Percentiles rank a stretch among this genome's conserved stretches.
These are phyloP conservation scores for Chaenocephalus aceratus DNA, from an alignment of 2,113 vertebrate genomes.

Conservation along the genomic window DNA sequence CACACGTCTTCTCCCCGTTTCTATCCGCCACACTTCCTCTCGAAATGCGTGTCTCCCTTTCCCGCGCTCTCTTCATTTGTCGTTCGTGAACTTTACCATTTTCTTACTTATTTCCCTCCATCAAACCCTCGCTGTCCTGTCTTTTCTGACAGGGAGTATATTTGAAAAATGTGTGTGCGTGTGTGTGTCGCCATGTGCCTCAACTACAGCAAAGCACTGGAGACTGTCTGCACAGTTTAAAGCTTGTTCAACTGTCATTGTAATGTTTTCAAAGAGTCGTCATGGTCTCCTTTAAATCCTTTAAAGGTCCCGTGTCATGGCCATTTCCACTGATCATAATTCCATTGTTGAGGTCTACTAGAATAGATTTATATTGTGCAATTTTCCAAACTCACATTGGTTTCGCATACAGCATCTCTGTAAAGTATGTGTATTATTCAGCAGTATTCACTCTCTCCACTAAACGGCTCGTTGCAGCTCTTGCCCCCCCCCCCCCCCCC, in stretches of 20 bases:
- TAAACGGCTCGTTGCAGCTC: too few species aligned
- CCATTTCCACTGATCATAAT: too few species aligned
- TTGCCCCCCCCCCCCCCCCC: too few species aligned
- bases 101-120: constrained; percentile 36
- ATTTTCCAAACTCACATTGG: too few species aligned
- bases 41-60: constrained; percentile 43
- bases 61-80: constrained; percentile 38
- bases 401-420: too few species aligned
- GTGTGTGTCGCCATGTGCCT: constrained; percentile 13
- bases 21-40: constrained; percentile 58
- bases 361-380: too few species aligned
- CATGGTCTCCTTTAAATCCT: constrained; percentile 10
- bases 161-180: constrained; percentile 46
- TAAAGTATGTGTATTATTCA: too few species aligned
- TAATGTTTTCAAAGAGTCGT: constrained; percentile 10
- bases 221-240: neutral
- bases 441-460: too few species aligned
- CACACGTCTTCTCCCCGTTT: constrained; percentile 50
- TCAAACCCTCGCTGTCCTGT: constrained; percentile 12
- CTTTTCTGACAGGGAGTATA: constrained; percentile 59
- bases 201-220: constrained; percentile 16
- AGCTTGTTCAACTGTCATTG: constrained; percentile 30
- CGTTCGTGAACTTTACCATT: constrained; percentile 40
- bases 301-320: neutral
- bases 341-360: too few species aligned